These are phyloP conservation scores for Drosophila multiciliata DNA, from an alignment of 2,888 invertebrate species.

Conservation along the genomic window DNA sequence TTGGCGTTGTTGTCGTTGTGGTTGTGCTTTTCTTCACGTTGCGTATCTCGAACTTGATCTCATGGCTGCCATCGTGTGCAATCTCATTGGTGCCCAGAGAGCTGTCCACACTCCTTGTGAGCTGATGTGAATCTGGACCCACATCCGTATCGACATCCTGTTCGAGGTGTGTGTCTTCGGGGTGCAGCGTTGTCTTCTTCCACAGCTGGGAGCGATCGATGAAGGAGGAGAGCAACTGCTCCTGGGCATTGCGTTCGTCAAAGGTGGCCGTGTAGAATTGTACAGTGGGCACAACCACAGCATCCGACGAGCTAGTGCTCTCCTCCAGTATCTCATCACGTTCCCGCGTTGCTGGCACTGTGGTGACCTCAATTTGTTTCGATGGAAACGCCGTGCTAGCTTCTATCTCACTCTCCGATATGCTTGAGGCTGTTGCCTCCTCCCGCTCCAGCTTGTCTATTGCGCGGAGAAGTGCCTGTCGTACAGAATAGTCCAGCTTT, in stretches of 20 bases:
- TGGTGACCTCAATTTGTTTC: slow-evolving; percentile 40
- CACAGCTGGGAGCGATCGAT: slow-evolving; percentile 79
- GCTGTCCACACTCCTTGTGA: slow-evolving; percentile 83
- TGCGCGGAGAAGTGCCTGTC: slow-evolving; percentile 91
- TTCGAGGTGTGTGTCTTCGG: slow-evolving; percentile 37
- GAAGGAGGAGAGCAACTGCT: slow-evolving; percentile 81
- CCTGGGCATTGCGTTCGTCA: slow-evolving; percentile 81
- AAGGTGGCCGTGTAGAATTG: slow-evolving; percentile 87
- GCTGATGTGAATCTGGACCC: slow-evolving; percentile 77
- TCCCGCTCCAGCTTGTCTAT: slow-evolving; percentile 91
- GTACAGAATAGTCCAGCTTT: slow-evolving; percentile 89
- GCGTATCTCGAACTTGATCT: slow-evolving; percentile 83
- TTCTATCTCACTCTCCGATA: slow-evolving; percentile 41
- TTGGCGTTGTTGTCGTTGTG: slow-evolving; percentile 49
- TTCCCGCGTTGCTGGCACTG: slow-evolving; percentile 41
- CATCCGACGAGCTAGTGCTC: slow-evolving; percentile 84
- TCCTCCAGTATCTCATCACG: slow-evolving; percentile 85
- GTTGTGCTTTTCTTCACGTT: slow-evolving; percentile 81
- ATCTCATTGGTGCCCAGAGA: slow-evolving; percentile 82
- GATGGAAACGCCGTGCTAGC: slow-evolving; percentile 26
- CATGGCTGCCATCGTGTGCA: slow-evolving; percentile 73
- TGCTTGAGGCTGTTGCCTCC: slow-evolving; percentile 70
- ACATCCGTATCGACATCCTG: slow-evolving; percentile 21
- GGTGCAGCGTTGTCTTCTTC: slow-evolving; percentile 67
- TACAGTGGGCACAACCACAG: slow-evolving; percentile 85